Conservation (phyloP, 2,797 vertebrate species). For the Chrysocyon brachyurus region DNA sequence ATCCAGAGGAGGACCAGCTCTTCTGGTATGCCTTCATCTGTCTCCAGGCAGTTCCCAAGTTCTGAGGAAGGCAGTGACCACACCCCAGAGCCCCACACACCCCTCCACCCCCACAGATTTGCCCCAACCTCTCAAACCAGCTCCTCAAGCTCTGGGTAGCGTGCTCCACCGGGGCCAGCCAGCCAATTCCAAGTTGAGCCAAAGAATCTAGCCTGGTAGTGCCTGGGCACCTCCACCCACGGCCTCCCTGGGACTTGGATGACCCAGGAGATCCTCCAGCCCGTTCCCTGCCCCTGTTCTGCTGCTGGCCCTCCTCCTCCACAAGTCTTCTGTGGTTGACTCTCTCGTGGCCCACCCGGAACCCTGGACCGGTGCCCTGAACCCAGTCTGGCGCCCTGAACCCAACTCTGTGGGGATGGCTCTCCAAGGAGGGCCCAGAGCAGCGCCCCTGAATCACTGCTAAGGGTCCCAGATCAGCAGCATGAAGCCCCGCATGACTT, state of each 20-base stretch:
- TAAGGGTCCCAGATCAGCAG: too few species aligned
- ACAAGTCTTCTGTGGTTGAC: background rate
- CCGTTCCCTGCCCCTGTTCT: background rate
- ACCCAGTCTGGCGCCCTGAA: background rate
- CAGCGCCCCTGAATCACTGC: background rate
- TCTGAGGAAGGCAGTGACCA: conserved; percentile 67
- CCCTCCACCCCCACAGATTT: conserved; percentile 63
- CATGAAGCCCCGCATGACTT: background rate
- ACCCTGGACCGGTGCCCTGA: background rate
- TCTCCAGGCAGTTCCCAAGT: conserved; percentile 81
- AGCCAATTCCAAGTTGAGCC: conserved; percentile 35
- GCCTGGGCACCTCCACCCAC: background rate
- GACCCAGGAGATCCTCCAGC: background rate
- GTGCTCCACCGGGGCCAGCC: background rate
- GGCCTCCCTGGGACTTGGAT: background rate
- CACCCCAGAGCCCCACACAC: conserved; percentile 70
- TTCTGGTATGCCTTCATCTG: conserved; percentile 64
- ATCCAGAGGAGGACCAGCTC: conserved; percentile 60
- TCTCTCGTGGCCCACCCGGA: background rate
- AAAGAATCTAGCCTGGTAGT: background rate
- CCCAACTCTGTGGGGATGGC: background rate
- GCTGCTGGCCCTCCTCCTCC: background rate
- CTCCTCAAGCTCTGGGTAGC: conserved; percentile 69
- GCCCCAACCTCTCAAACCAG: conserved; percentile 79
- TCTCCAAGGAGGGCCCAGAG: background rate